phyloP scores from a whole-genome alignment of 2,888 invertebrate species.

The Ectobius pallidus region DNA sequence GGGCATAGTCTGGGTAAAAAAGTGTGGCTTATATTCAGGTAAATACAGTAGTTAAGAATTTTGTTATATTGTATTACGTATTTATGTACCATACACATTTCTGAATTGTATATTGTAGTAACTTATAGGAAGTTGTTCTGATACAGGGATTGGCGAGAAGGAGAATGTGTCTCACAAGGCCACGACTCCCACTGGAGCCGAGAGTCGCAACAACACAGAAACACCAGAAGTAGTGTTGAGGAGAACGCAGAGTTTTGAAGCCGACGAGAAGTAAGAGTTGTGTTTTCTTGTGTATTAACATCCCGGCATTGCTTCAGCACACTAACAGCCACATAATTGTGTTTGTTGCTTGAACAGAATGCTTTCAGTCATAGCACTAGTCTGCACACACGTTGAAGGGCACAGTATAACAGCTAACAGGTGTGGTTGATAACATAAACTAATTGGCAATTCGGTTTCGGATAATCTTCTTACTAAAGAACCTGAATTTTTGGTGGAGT shows the following conservation, averaged over 20 bases:
- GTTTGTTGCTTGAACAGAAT: conserved; percentile 1
- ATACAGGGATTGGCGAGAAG: conserved; percentile 54
- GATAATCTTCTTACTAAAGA: too few species aligned
- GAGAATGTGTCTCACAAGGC: conserved; percentile 52
- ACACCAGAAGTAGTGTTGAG: conserved; percentile 74
- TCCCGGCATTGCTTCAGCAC: conserved; percentile 14
- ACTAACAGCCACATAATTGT: not conserved
- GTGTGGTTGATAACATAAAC: too few species aligned
- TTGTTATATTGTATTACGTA: too few species aligned
- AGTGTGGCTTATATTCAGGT: too few species aligned
- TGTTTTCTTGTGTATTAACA: not conserved
- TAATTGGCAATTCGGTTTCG: too few species aligned
- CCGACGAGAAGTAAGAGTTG: conserved; percentile 83
- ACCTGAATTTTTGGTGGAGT: too few species aligned
- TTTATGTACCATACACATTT: too few species aligned
- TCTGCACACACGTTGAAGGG: not conserved
- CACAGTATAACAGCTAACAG: not conserved
- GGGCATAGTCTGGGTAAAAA: too few species aligned
- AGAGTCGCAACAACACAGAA: conserved; percentile 52
- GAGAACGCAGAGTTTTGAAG: conserved; percentile 86
- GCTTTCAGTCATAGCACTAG: not conserved
- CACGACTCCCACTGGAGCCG: conserved; percentile 52
- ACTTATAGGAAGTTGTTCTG: conserved; percentile 1
- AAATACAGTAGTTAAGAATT: too few species aligned
- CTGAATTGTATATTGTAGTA: too few species aligned